phyloP scores from a whole-genome alignment of 2,113 vertebrate species.

The Leptobrachium leishanense region DNA sequence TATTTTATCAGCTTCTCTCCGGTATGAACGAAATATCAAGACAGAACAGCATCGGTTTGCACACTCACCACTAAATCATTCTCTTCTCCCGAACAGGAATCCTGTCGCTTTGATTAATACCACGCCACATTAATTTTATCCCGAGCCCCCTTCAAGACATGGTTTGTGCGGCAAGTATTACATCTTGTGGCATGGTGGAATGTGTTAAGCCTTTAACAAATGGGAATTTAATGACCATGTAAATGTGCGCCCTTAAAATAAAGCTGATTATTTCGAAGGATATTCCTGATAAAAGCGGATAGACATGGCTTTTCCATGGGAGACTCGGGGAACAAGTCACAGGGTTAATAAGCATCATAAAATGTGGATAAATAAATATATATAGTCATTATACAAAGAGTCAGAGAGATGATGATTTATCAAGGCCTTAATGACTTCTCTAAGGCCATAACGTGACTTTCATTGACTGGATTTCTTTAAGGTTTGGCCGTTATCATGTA shows the following conservation, averaged over 20 bases:
- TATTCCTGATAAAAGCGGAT: constrained; percentile 5
- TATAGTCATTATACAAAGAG: not conserved
- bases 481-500: not conserved
- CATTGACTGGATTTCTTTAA: not conserved
- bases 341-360: constrained; percentile 4
- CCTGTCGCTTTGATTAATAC: constrained; percentile 64
- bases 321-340: constrained; percentile 45
- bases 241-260: constrained; percentile 63
- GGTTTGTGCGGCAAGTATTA: constrained; percentile 61
- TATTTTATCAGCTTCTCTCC: constrained; percentile 68
- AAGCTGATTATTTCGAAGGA: constrained; percentile 52
- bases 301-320: not conserved
- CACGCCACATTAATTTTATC: constrained; percentile 64
- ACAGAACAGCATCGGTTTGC: constrained; percentile 59
- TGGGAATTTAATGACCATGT: constrained; percentile 64
- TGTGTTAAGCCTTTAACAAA: constrained; percentile 67
- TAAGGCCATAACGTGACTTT: not conserved
- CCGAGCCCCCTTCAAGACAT: constrained; percentile 64
- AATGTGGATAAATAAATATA: not conserved
- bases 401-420: not conserved
- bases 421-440: not conserved
- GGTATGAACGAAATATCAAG: constrained; percentile 61
- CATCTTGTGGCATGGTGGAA: constrained; percentile 67
- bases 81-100: constrained; percentile 53
- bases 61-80: constrained; percentile 62